Evolutionary conservation across 2,888 invertebrate species (phyloP), one percentile per base, ranked within the genome.

Genomic region (Notocelia uddmanniana): DNA sequence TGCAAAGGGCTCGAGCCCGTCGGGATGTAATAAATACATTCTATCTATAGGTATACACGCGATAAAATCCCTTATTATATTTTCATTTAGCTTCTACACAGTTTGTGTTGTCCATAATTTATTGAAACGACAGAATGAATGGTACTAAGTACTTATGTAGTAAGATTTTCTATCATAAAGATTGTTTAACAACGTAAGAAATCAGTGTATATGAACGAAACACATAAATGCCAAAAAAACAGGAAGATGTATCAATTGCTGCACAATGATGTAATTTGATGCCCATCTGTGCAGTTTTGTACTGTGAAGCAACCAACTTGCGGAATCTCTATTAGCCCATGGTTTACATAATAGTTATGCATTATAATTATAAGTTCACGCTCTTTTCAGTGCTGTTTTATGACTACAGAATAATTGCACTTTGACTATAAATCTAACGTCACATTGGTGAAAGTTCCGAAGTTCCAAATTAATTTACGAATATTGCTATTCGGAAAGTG

Each of bases 331-430:
- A 72, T 68, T 62, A 67, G 72, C 67, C 67, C 68, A 68, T 72
- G 67, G 19, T 26, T 72, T 72, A 72, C 68, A 62, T 72, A 72
- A 72, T 31, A 66, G 66, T 70, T 70, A 60, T 54, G 67, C 50
- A 62, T 67, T 67, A 23, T 31, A 26, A 26, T 67, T 57, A 34
- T 18, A 45, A 60, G 54, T 67, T 55, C 48, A 55, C 31, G 18
- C 37, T 58, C 11, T 31, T 55, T 41, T 15, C 50, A 31, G 31
- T 52, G 48, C 50, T 11, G 21, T 23, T 64, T 54, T 54, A 52
- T 31, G n/a, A 54, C 11, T 54, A 23, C 23, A 64, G 19, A 34
- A 34, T 64, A 64, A 64, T 64, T 54, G 64, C n/a, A 37, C 18
- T 41, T 0, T n/a, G 59, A 21, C 31, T 18, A 54, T 71, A 71